Evolutionary conservation across 1,140 invertebrate genomes (phyloP).

Genomic region (Manduca sexta): DNA sequence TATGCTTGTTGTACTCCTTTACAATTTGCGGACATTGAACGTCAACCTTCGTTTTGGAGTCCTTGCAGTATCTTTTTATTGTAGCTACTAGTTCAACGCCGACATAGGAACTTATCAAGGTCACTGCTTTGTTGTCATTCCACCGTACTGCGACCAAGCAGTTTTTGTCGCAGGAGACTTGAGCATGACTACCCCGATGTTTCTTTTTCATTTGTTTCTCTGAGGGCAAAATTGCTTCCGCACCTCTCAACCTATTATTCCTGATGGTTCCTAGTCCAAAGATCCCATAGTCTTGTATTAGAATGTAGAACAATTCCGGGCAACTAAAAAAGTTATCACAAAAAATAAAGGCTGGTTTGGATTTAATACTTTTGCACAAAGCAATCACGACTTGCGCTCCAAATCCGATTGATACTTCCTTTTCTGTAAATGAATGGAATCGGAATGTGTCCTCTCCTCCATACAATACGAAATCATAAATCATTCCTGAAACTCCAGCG

Average conservation of each 20-base stretch:
- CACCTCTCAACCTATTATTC: constrained; percentile 21
- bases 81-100: background rate
- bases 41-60: background rate
- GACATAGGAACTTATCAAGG: background rate
- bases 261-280: constrained; percentile 18
- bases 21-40: background rate
- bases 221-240: constrained; percentile 20
- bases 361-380: constrained; percentile 18
- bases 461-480: constrained; percentile 59
- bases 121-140: constrained; percentile 4
- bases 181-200: constrained; percentile 15
- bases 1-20: background rate
- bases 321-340: constrained; percentile 29
- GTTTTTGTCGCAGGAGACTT: constrained; percentile 27
- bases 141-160: background rate
- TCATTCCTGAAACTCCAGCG: too few species aligned
- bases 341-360: constrained; percentile 14
- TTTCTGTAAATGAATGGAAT: constrained; percentile 16
- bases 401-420: constrained; percentile 21
- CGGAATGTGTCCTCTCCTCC: constrained; percentile 30
- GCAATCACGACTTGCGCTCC: constrained; percentile 24
- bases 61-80: background rate
- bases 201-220: constrained; percentile 49
- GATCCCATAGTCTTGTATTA: constrained; percentile 19
- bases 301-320: constrained; percentile 18